Evolutionary conservation across 2,888 invertebrate genomes (phyloP).

Genomic region (Acanthosepion pharaonis): DNA sequence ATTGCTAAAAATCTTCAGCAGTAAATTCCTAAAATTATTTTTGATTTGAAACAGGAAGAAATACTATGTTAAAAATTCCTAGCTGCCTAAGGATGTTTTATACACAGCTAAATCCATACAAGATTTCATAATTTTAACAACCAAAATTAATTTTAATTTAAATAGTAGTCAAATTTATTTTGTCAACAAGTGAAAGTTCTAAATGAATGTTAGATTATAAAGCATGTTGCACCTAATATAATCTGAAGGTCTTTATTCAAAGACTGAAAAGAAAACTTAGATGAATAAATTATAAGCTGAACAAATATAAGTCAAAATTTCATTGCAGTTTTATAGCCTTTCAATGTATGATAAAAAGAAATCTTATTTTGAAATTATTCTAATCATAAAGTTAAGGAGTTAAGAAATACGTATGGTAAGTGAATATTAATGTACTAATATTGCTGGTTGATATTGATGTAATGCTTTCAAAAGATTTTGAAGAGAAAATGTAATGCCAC

Average conservation of each 20-base stretch:
- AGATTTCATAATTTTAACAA: not conserved
- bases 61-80: not conserved
- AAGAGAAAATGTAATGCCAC: too few relatives aligned
- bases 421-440: too few relatives aligned
- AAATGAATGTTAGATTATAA: not conserved
- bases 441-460: too few relatives aligned
- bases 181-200: not conserved
- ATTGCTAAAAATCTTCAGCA: not conserved
- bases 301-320: not conserved
- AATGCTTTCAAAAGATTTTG: too few relatives aligned
- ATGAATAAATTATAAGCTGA: not conserved
- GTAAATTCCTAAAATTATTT: not conserved
- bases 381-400: too few relatives aligned
- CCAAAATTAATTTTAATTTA: not conserved
- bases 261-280: not conserved
- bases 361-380: too few relatives aligned
- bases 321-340: not conserved
- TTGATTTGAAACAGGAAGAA: not conserved
- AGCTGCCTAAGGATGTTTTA: not conserved
- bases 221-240: not conserved
- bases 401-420: too few relatives aligned
- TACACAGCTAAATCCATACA: not conserved
- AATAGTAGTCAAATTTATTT: not conserved
- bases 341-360: too few relatives aligned
- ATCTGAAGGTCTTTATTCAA: not conserved